These are phyloP conservation scores for Epinotia nisella DNA, from an alignment of 2,888 invertebrate species.

Conservation along the genomic window DNA sequence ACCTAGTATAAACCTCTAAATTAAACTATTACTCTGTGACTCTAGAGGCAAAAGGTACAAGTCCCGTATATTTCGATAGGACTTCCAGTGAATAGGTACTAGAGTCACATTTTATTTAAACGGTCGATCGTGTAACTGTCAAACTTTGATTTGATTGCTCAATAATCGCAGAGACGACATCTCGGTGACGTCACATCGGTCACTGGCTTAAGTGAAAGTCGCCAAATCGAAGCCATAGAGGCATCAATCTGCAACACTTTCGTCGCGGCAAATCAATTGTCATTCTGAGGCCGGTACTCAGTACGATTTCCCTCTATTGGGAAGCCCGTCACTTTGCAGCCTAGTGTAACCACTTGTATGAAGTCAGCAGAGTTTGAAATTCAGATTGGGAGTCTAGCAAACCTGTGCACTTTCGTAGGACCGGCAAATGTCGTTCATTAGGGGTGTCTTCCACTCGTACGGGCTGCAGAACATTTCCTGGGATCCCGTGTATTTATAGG, in stretches of 20 bases:
- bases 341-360: neutral
- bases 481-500: neutral
- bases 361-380: neutral
- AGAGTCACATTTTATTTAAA: neutral
- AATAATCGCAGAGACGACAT: slow-evolving; percentile 40
- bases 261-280: slow-evolving; percentile 73
- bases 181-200: slow-evolving; percentile 50
- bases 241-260: slow-evolving; percentile 78
- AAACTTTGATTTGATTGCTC: slow-evolving; percentile 32
- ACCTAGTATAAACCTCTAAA: neutral
- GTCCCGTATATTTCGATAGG: too few species aligned
- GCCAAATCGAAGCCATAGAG: slow-evolving; percentile 59
- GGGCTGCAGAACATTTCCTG: neutral
- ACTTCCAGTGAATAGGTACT: too few species aligned
- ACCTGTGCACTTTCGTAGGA: neutral
- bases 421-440: neutral
- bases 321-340: slow-evolving; percentile 8
- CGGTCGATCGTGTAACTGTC: slow-evolving; percentile 2
- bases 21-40: too few species aligned
- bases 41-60: too few species aligned
- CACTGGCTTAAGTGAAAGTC: slow-evolving; percentile 75
- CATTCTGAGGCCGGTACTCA: slow-evolving; percentile 66
- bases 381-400: neutral
- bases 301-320: slow-evolving; percentile 62
- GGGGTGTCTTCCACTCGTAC: neutral